Evolutionary conservation across 2,888 invertebrate species (phyloP).

Genomic region (Notodonta ziczac): DNA sequence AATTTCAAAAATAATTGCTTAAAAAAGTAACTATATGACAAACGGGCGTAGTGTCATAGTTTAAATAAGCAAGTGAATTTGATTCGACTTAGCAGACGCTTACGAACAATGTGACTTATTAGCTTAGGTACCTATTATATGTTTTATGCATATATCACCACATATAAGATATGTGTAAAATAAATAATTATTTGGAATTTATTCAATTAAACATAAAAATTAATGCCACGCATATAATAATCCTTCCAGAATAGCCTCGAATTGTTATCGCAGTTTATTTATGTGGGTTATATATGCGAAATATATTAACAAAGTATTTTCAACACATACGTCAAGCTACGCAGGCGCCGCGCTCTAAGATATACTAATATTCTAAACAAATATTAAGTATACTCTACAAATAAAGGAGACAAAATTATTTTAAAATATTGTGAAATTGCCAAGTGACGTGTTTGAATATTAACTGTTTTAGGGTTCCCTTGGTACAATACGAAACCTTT

Average conservation of each 20-base stretch:
- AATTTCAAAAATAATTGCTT: too few species aligned
- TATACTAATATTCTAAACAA: conserved; percentile 36
- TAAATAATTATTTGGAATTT: too few species aligned
- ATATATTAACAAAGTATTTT: conserved; percentile 14
- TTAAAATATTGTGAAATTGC: conserved; percentile 36
- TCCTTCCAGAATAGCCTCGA: background rate
- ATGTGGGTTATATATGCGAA: conserved; percentile 6
- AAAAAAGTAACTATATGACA: too few species aligned
- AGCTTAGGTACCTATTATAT: too few species aligned
- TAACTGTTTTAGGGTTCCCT: conserved; percentile 17
- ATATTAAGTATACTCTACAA: conserved; percentile 26
- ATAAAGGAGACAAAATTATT: conserved; percentile 32
- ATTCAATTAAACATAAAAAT: background rate
- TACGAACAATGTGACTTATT: too few species aligned
- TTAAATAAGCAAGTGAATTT: too few species aligned
- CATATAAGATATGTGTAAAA: too few species aligned
- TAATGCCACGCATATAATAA: background rate
- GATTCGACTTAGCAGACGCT: too few species aligned
- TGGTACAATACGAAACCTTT: background rate
- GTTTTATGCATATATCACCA: too few species aligned
- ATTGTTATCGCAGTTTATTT: background rate
- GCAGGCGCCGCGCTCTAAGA: conserved; percentile 34
- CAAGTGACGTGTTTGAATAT: conserved; percentile 19
- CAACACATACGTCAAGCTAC: conserved; percentile 35
- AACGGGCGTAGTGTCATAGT: too few species aligned